Conservation (phyloP, 2,797 vertebrate species). For the Ctenosaura bakeri region DNA sequence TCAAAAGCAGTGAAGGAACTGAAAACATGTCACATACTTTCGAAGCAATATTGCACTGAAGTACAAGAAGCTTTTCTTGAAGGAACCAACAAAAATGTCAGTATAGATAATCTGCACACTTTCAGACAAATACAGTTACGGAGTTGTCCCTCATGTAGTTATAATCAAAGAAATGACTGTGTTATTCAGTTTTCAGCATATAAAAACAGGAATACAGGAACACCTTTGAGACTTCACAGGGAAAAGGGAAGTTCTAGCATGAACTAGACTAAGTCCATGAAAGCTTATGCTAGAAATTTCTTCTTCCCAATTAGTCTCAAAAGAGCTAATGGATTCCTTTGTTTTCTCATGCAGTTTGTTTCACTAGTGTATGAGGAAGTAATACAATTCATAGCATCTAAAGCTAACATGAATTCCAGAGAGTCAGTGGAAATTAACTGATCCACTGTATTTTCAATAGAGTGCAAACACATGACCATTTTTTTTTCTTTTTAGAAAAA, state of each 20-base stretch:
- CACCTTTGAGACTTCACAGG: too few relatives aligned
- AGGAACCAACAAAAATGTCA: not conserved
- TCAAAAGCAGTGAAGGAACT: not conserved
- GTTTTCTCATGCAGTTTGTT: not conserved
- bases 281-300: too few relatives aligned
- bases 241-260: too few relatives aligned
- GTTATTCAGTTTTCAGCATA: too few relatives aligned
- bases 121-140: not conserved
- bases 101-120: not conserved
- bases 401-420: conserved; percentile 4
- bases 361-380: not conserved
- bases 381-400: not conserved
- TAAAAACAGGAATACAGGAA: too few relatives aligned
- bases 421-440: conserved; percentile 22
- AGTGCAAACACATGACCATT: conserved; percentile 15
- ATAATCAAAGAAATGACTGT: too few relatives aligned
- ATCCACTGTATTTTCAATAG: conserved; percentile 7
- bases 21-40: not conserved
- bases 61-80: not conserved
- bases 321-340: too few relatives aligned
- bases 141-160: not conserved
- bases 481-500: not conserved
- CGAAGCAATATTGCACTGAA: not conserved
- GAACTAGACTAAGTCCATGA: too few relatives aligned
- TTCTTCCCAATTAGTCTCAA: too few relatives aligned